Conservation (phyloP, 1,140 invertebrate species). For the Linepithema humile region DNA sequence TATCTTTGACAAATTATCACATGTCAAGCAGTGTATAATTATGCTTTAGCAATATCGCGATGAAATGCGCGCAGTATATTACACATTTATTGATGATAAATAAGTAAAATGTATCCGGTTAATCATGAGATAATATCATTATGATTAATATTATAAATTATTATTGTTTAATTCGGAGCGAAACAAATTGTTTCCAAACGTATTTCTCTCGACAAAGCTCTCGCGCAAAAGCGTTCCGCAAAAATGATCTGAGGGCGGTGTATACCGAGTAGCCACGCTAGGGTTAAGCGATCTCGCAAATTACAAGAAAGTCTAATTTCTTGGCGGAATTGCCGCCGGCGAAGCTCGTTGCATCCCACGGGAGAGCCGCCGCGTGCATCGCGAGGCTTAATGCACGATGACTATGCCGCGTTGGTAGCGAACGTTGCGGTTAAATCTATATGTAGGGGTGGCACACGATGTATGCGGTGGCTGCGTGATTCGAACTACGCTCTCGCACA, state of each 20-base stretch:
- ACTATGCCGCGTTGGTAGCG: slow-evolving; percentile 60
- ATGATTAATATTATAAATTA: background rate
- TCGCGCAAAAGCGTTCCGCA: background rate
- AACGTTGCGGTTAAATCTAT: slow-evolving; percentile 71
- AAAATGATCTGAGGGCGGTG: background rate
- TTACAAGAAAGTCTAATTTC: slow-evolving; percentile 33
- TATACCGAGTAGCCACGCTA: background rate
- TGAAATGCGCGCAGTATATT: background rate
- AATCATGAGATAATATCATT: background rate
- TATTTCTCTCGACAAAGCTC: no score
- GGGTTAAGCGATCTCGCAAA: background rate
- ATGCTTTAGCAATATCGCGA: background rate
- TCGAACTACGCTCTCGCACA: slow-evolving; percentile 63
- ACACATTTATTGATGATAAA: no score
- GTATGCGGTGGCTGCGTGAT: slow-evolving; percentile 63
- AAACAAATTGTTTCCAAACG: no score
- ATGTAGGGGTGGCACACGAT: slow-evolving; percentile 38
- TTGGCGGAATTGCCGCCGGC: slow-evolving; percentile 1
- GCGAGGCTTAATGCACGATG: slow-evolving; percentile 68
- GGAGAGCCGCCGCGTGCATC: slow-evolving; percentile 32
- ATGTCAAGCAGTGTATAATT: background rate
- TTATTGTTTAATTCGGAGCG: no score
- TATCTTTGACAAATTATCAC: background rate
- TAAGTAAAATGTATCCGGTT: background rate
- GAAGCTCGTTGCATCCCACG: slow-evolving; percentile 48